Evolutionary conservation across 1,140 invertebrate species (phyloP).

Genomic region (Charaxes varanes): DNA sequence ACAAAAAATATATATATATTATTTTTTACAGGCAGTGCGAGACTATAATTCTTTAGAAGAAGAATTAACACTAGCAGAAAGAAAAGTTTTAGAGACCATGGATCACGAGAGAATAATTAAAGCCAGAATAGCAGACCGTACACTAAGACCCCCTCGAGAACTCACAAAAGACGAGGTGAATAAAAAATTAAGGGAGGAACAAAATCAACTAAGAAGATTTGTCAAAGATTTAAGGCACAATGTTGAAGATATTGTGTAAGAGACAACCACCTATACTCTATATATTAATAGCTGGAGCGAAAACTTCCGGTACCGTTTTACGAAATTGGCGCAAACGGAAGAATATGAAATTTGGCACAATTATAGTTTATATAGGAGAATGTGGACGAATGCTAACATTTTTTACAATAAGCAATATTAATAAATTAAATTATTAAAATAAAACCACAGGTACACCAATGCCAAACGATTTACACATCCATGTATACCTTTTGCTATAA

Average conservation of each 20-base stretch:
- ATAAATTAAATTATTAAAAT: no score
- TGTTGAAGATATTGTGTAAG: slow-evolving; percentile 39
- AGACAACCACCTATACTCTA: no score
- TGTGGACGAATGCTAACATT: no score
- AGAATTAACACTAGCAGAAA: slow-evolving; percentile 37
- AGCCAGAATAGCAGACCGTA: slow-evolving; percentile 36
- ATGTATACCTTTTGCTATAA: no score
- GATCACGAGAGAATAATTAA: slow-evolving; percentile 37
- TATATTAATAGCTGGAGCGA: no score
- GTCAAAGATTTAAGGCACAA: slow-evolving; percentile 38
- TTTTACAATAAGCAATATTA: no score
- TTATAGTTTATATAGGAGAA: no score
- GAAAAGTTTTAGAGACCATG: slow-evolving; percentile 39
- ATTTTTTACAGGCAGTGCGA: slow-evolving; percentile 25
- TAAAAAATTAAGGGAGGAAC: slow-evolving; percentile 37
- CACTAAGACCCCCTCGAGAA: slow-evolving; percentile 31
- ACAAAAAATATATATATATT: background rate
- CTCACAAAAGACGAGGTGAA: slow-evolving; percentile 43
- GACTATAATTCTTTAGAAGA: slow-evolving; percentile 37
- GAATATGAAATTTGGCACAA: no score
- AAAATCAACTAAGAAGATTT: slow-evolving; percentile 33
- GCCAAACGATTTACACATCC: no score
- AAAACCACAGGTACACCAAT: no score
- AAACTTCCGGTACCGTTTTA: no score
- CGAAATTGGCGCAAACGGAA: no score